Evolutionary conservation across 1,140 invertebrate genomes (phyloP), one percentile per base, ranked within the genome.

Genomic region (Phthorimaea operculella): DNA sequence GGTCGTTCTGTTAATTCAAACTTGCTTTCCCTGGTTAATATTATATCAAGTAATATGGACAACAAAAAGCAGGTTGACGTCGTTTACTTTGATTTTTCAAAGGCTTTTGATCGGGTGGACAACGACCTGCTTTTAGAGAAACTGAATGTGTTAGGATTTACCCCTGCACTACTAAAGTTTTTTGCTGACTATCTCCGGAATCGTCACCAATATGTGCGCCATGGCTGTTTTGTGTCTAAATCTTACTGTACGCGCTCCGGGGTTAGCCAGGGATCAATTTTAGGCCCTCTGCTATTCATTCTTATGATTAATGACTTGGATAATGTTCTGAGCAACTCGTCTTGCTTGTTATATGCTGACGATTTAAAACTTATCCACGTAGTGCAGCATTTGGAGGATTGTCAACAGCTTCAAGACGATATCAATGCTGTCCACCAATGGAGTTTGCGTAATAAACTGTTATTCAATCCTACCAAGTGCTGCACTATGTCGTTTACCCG

Each of bases 91-190:
- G 45, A 47, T 15, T 47, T 47, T 16, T 10, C 11, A 15, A 47
- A 47, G 17, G 45, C 45, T 53, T 69, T 69, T 55, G 66, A 72
- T 52, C 62, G 54, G 44, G 58, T 72, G 7, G 33, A 64, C 18
- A 54, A 66, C 45, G 33, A 49, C 33, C 39, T 68, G 16, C 21
- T 53, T 14, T 15, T 53, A 10, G 17, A 10, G 7, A 53, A 53
- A 44, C 33, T 53, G 9, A n/a, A n/a, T 28, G 4, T 3, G 7
- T 33, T 53, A 11, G 52, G 52, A 44, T 53, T 53, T 17, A 15
- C 52, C 11, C 52, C 52, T 42, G 14, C 9, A 15, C 17, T 53
- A 11, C 14, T 53, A 8, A 15, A 16, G 2, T 33, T 53, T 12
- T 44, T 53, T 53, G 18, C 36, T 17, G 18, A 17, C 17, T 53